phyloP scores from a whole-genome alignment of 2,888 invertebrate species.

The Catocala nupta region DNA sequence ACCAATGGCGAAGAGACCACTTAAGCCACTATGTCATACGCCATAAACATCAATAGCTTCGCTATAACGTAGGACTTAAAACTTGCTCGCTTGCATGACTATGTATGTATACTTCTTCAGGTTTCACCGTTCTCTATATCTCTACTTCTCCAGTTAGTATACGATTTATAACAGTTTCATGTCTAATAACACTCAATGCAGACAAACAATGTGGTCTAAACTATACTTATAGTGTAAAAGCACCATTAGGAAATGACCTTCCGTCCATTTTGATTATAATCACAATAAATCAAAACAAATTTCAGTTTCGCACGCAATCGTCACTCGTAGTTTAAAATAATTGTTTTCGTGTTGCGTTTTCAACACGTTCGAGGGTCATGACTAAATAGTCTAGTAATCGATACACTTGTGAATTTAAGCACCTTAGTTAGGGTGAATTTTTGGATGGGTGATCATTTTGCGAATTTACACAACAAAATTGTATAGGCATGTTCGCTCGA shows the following conservation, averaged over 20 bases:
- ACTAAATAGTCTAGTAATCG: background rate
- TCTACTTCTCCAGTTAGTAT: too few species aligned
- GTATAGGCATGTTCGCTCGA: too few species aligned
- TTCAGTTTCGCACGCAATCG: slow-evolving; percentile 45
- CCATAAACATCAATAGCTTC: too few species aligned
- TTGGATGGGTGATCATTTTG: background rate
- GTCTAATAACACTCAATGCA: slow-evolving; percentile 14
- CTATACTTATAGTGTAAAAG: slow-evolving; percentile 23
- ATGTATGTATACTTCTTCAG: too few species aligned
- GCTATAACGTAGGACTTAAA: too few species aligned
- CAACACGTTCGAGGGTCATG: slow-evolving; percentile 1
- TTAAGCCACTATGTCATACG: too few species aligned
- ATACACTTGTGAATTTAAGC: background rate
- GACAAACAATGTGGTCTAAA: slow-evolving; percentile 22
- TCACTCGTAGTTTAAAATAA: slow-evolving; percentile 18
- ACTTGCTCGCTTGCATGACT: too few species aligned
- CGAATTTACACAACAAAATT: too few species aligned
- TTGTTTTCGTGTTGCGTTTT: slow-evolving; percentile 8
- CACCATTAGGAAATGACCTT: slow-evolving; percentile 45
- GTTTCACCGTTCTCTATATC: too few species aligned
- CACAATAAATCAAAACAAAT: slow-evolving; percentile 50
- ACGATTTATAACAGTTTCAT: slow-evolving; percentile 3
- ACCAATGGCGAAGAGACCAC: too few species aligned
- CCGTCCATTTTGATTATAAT: slow-evolving; percentile 35
- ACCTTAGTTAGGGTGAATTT: background rate